Evolutionary conservation across 2,113 vertebrate species (phyloP).

Genomic region (Rhinoderma darwinii): DNA sequence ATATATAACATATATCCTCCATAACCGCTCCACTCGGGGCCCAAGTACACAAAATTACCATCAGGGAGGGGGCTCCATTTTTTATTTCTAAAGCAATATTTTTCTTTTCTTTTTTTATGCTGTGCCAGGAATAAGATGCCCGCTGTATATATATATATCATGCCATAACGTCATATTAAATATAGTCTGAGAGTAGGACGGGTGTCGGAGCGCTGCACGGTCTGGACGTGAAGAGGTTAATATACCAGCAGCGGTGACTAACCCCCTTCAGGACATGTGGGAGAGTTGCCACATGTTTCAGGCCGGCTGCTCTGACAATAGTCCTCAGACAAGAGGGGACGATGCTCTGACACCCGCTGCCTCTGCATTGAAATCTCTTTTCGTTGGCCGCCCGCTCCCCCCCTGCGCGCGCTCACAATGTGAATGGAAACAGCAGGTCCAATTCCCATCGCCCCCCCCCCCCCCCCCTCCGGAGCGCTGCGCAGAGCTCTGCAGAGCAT

Average conservation of each 20-base stretch:
- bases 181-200: background rate
- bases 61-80: no score
- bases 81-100: no score
- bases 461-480: background rate
- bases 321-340: slow-evolving; percentile 29
- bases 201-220: background rate
- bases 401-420: background rate
- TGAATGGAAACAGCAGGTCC: slow-evolving; percentile 55
- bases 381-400: background rate
- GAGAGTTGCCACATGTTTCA: slow-evolving; percentile 55
- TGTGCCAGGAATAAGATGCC: background rate
- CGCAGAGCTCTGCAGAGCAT: slow-evolving; percentile 34
- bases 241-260: background rate
- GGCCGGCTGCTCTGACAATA: slow-evolving; percentile 28
- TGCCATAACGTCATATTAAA: background rate
- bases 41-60: no score
- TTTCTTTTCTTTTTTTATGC: background rate
- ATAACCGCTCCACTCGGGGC: no score
- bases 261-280: slow-evolving; percentile 31
- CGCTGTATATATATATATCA: background rate
- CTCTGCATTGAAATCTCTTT: slow-evolving; percentile 29
- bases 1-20: no score
- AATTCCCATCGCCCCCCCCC: slow-evolving; percentile 32
- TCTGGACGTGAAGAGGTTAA: slow-evolving; percentile 9
- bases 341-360: slow-evolving; percentile 47